Evolutionary conservation across 2,888 invertebrate genomes (phyloP).

Genomic region (Orchesellides sinensis): DNA sequence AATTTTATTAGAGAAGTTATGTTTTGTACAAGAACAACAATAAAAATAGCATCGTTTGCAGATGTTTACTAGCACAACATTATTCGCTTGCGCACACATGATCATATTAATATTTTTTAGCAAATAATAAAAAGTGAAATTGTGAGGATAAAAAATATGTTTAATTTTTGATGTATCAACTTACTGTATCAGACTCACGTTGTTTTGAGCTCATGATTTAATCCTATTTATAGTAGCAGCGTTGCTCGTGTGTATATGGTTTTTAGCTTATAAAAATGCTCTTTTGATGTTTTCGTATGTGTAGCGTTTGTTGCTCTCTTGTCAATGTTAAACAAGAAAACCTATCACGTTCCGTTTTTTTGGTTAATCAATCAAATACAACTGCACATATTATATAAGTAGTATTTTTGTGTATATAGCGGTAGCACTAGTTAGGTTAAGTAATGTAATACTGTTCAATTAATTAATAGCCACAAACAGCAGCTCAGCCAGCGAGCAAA

Average conservation of each 20-base stretch:
- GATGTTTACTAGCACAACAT: conserved; percentile 57
- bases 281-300: conserved; percentile 11
- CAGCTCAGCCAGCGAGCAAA: conserved; percentile 25
- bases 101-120: conserved; percentile 22
- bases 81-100: neutral
- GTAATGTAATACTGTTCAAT: neutral
- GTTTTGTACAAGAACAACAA: too few relatives aligned
- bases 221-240: conserved; percentile 22
- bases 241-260: neutral
- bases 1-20: too few relatives aligned
- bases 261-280: conserved; percentile 12
- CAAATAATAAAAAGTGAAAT: conserved; percentile 40
- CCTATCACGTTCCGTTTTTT: neutral
- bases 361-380: conserved; percentile 25
- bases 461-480: conserved; percentile 14
- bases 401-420: neutral
- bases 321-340: conserved; percentile 9
- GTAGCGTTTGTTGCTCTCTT: conserved; percentile 18
- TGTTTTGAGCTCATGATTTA: conserved; percentile 73
- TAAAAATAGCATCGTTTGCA: conserved; percentile 64
- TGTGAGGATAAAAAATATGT: conserved; percentile 3
- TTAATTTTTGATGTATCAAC: conserved; percentile 43
- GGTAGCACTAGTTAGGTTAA: neutral
- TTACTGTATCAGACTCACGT: conserved; percentile 73
- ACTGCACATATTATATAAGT: too few relatives aligned